phyloP scores from a whole-genome alignment of 53 echinoderm and acorn worm species.

The Holothuria scabra region DNA sequence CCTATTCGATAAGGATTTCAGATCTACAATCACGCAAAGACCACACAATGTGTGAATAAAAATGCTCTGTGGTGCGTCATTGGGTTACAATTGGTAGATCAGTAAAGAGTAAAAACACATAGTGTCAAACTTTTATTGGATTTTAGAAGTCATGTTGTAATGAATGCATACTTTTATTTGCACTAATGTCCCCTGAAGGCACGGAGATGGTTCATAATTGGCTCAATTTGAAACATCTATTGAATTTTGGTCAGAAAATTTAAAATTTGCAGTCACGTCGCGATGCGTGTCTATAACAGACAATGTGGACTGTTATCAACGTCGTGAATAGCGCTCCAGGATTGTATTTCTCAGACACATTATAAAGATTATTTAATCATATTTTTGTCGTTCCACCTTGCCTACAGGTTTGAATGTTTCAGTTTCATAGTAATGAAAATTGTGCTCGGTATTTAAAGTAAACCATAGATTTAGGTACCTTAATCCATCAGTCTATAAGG shows the following conservation, averaged over 20 bases:
- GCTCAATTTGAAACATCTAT: constrained; percentile 32
- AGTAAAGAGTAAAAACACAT: not conserved
- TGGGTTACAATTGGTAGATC: not conserved
- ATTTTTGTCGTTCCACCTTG: not conserved
- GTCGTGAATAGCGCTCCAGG: constrained; percentile 23
- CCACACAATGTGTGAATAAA: constrained; percentile 11
- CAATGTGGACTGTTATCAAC: constrained; percentile 9
- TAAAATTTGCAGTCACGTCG: constrained; percentile 8
- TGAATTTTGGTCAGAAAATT: not conserved
- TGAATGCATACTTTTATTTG: not conserved
- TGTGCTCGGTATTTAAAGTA: not conserved
- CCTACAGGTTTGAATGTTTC: not conserved
- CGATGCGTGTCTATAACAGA: not conserved
- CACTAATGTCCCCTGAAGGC: constrained; percentile 1
- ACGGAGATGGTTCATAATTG: constrained; percentile 28
- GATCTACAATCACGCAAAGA: not conserved
- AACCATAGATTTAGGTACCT: not conserved
- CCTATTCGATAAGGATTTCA: too few relatives aligned
- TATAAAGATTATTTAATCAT: not conserved
- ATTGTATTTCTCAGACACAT: not conserved
- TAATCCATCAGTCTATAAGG: too few relatives aligned
- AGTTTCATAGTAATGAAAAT: too few relatives aligned
- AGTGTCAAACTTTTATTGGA: not conserved
- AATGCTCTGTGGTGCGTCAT: not conserved
- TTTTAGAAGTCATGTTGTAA: not conserved